phyloP scores from a whole-genome alignment of 2,888 invertebrate species.

The Nasonovia ribisnigri region DNA sequence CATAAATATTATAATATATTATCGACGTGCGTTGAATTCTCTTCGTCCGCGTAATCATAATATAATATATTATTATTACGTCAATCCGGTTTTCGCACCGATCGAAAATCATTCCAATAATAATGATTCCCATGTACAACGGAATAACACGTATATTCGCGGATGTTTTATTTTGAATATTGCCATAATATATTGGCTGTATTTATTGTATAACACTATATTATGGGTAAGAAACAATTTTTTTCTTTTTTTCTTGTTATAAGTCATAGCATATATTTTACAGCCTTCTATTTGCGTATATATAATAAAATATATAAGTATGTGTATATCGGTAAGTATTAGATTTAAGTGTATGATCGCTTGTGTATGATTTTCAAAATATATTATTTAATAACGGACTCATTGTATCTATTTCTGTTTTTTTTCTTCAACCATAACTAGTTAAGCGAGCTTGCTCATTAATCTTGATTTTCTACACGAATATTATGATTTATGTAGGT shows the following conservation, averaged over 20 bases:
- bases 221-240: background rate
- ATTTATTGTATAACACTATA: background rate
- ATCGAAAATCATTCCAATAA: constrained; percentile 6
- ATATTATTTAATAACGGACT: background rate
- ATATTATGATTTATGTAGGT: background rate
- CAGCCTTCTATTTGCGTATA: background rate
- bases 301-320: background rate
- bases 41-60: background rate
- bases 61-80: background rate
- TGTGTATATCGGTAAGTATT: background rate
- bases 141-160: background rate
- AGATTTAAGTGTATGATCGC: background rate
- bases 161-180: background rate
- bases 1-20: background rate
- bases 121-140: background rate
- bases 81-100: constrained; percentile 37
- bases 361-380: background rate
- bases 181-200: background rate
- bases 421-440: background rate
- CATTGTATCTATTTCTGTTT: background rate
- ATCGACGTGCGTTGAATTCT: background rate
- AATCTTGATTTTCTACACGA: background rate
- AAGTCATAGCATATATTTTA: background rate
- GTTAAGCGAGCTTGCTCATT: background rate
- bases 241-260: background rate